A percentile compares a stretch with the other conserved stretches of the same genome.
Evolutionary conservation across 2,888 invertebrate genomes (phyloP).

Genomic region (Pachliopta kotzebuea): DNA sequence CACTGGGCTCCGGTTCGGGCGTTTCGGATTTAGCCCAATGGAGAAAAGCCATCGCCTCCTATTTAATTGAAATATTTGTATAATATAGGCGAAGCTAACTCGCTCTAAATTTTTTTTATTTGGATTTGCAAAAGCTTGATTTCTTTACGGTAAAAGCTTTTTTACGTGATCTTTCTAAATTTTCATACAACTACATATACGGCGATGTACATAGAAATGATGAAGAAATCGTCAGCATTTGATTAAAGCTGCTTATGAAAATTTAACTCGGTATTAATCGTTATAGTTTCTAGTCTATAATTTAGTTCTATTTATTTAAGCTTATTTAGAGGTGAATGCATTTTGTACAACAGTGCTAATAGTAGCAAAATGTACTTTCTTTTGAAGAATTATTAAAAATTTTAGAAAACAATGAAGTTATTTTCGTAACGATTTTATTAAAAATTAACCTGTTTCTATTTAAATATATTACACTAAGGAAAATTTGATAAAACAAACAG

Average conservation of each 20-base stretch:
- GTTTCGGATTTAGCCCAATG: conserved; percentile 68
- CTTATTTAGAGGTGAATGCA: background rate
- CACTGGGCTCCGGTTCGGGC: conserved; percentile 69
- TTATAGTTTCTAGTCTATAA: conserved; percentile 12
- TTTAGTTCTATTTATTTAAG: conserved; percentile 8
- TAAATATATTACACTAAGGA: too few relatives aligned
- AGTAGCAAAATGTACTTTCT: background rate
- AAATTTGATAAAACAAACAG: background rate
- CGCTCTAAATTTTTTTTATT: conserved; percentile 29
- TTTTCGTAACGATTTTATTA: too few relatives aligned
- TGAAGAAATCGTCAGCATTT: background rate
- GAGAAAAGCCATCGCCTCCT: conserved; percentile 76
- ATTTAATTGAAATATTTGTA: conserved; percentile 60
- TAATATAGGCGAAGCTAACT: conserved; percentile 59
- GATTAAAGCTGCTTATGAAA: background rate
- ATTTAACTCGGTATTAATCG: conserved; percentile 2
- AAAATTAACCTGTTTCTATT: too few relatives aligned
- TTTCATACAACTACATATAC: background rate
- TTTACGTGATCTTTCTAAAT: conserved; percentile 4
- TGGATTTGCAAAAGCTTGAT: conserved; percentile 37
- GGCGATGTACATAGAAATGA: background rate
- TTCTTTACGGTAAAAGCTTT: conserved; percentile 17
- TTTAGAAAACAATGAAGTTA: background rate
- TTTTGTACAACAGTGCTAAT: conserved; percentile 26
- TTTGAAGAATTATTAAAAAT: background rate